phyloP scores from a whole-genome alignment of 2,113 vertebrate species.

The Ginglymostoma cirratum region DNA sequence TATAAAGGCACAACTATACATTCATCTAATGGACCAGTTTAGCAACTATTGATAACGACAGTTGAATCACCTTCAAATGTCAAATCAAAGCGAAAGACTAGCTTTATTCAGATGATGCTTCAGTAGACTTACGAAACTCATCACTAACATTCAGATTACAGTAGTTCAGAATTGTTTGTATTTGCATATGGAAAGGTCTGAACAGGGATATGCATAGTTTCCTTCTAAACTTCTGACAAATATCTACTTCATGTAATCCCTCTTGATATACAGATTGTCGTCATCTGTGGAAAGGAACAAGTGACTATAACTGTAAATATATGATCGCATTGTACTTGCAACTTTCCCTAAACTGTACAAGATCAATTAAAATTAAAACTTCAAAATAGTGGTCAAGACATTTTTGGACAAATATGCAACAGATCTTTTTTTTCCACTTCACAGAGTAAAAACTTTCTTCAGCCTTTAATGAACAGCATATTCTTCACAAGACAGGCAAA shows the following conservation, averaged over 20 bases:
- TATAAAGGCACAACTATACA: too few relatives aligned
- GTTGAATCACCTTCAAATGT: neutral
- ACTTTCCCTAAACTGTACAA: neutral
- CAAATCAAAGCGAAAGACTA: neutral
- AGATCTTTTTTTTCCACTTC: neutral
- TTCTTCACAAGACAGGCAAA: neutral
- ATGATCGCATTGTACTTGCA: neutral
- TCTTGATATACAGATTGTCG: neutral
- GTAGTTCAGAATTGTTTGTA: neutral
- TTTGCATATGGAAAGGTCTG: neutral
- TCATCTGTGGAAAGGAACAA: neutral
- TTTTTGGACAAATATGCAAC: neutral
- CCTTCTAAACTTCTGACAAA: neutral
- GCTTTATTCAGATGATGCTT: neutral
- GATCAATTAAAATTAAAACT: neutral
- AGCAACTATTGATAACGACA: neutral
- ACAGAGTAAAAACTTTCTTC: neutral
- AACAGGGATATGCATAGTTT: neutral
- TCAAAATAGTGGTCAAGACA: neutral
- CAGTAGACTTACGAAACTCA: neutral
- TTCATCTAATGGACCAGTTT: neutral
- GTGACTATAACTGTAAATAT: neutral
- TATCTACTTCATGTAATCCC: neutral
- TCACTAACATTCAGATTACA: neutral
- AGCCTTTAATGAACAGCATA: neutral